Percentiles rank a stretch among this genome's conserved stretches.
These are phyloP conservation scores for Spialia ferax DNA, from an alignment of 2,888 invertebrate genomes.

Conservation along the genomic window DNA sequence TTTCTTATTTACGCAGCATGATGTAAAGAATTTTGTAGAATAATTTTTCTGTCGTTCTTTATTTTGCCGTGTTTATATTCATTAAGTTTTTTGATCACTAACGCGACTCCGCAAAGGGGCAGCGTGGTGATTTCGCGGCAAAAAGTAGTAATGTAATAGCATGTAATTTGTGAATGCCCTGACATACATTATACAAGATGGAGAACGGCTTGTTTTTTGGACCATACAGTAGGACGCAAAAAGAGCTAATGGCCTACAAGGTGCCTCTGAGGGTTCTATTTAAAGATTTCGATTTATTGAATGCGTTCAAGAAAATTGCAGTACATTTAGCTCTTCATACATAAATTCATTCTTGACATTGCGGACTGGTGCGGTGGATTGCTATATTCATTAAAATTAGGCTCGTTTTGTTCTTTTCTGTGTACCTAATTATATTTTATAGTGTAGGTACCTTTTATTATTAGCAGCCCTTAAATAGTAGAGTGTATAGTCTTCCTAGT, in stretches of 20 bases:
- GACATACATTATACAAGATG: constrained; percentile 37
- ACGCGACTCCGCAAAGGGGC: constrained; percentile 32
- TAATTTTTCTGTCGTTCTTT: constrained; percentile 41
- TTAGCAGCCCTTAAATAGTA: too few relatives aligned
- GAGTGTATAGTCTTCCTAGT: too few relatives aligned
- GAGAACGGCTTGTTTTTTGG: constrained; percentile 32
- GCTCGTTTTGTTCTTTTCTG: neutral
- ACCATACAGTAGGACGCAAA: constrained; percentile 24
- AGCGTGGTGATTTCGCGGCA: constrained; percentile 27
- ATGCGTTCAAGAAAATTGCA: constrained; percentile 39
- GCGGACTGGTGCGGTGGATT: constrained; percentile 27
- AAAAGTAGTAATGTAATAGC: constrained; percentile 33
- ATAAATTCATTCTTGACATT: constrained; percentile 34
- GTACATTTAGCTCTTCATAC: constrained; percentile 32
- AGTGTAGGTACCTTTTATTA: neutral
- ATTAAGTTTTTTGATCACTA: constrained; percentile 32
- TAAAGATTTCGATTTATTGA: constrained; percentile 41
- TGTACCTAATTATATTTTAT: neutral
- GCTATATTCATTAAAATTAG: constrained; percentile 24
- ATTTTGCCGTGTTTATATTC: constrained; percentile 39
- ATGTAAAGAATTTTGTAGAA: constrained; percentile 36
- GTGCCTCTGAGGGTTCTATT: constrained; percentile 35
- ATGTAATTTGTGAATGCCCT: constrained; percentile 38
- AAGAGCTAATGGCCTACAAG: constrained; percentile 31
- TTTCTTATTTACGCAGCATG: constrained; percentile 40